Conservation (phyloP, 2,888 invertebrate genomes). For the Nemurella pictetii region DNA sequence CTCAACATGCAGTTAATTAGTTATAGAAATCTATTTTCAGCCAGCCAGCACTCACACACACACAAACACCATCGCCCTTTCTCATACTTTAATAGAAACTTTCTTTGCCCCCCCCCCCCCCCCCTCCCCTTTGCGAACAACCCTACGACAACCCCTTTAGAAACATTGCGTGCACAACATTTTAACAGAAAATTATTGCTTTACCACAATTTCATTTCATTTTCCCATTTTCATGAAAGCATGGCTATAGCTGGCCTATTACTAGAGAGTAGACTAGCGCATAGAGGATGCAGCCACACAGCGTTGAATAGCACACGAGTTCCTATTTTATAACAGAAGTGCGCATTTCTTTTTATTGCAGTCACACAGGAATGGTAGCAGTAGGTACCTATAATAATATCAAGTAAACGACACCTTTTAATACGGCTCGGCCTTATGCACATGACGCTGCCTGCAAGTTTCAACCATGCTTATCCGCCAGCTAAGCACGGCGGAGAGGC, state of each 20-base stretch:
- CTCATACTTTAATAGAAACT: not conserved
- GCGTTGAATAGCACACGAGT: not conserved
- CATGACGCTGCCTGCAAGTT: not conserved
- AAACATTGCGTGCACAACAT: not conserved
- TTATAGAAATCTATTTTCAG: not conserved
- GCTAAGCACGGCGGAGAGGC: not conserved
- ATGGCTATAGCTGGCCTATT: not conserved
- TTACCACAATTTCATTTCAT: not conserved
- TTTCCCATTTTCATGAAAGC: not conserved
- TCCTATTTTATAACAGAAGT: not conserved
- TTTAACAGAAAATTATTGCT: not conserved
- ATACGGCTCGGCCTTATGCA: not conserved
- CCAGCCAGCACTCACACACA: not conserved
- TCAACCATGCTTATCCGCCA: slow-evolving; percentile 16
- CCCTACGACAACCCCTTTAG: not conserved
- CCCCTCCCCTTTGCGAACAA: not conserved
- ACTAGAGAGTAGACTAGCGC: too few relatives aligned
- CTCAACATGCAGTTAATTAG: not conserved
- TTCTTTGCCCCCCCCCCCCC: not conserved
- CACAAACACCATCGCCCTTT: not conserved
- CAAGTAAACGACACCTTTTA: not conserved
- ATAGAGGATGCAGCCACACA: not conserved
- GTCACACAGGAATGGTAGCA: not conserved
- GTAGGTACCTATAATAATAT: not conserved
- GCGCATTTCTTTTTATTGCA: slow-evolving; percentile 7